These are phyloP conservation scores for Capreolus pygargus DNA, from an alignment of 2,113 vertebrate genomes.

Conservation along the genomic window DNA sequence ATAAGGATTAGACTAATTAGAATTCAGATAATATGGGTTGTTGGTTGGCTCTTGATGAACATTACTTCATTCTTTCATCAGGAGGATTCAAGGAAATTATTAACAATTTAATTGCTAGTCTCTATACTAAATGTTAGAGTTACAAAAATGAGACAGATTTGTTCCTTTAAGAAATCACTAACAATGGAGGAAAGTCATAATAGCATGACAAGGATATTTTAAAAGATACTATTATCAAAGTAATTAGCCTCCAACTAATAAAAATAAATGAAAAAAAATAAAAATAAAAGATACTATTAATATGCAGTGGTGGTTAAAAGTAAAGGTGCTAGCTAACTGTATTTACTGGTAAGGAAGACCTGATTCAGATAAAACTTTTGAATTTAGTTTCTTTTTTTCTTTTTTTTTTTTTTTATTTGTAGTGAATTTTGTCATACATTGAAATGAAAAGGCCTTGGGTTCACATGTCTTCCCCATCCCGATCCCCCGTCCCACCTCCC, in stretches of 20 bases:
- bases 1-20: background rate
- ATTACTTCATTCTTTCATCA: background rate
- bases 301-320: background rate
- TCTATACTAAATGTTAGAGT: background rate
- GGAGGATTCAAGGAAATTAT: background rate
- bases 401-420: no score
- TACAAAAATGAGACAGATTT: background rate
- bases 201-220: background rate
- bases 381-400: no score
- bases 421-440: no score
- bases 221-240: no score
- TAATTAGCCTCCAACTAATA: no score
- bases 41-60: background rate
- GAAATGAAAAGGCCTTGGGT: no score
- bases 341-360: background rate
- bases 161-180: background rate
- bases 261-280: no score
- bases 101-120: background rate
- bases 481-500: no score
- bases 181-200: background rate
- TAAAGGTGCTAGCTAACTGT: background rate
- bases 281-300: background rate
- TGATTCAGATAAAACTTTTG: background rate
- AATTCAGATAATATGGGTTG: background rate
- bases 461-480: no score